Base-by-base conservation (phyloP, 2,888 invertebrate species). In the Agrotis clavis region DNA sequence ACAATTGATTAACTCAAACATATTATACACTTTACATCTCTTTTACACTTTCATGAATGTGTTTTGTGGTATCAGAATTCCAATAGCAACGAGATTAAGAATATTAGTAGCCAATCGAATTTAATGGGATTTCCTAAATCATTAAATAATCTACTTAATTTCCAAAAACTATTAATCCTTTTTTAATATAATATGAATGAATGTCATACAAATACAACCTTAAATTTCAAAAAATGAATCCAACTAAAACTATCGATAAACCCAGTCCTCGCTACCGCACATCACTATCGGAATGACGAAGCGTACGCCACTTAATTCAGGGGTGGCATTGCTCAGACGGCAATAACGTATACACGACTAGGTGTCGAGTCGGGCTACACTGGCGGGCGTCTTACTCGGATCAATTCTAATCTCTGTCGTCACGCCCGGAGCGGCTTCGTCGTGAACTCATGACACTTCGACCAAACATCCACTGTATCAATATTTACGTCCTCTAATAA, bases 321-420 rank as follows among this genome's bases (percentile, higher is more conserved):
- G 92, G 92, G 91, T 93, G 93, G 91, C 92, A 89, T 88, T 91
- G 90, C 90, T 93, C 91, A 92, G 92, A 92, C 92, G 88, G 89
- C 89, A 92, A 91, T 92, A 91, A 90, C 89, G 90, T 91, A 88
- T 88, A 92, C 91, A 88, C 89, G 89, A 91, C 90, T 92, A 91
- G 90, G 91, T 92, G 92, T 91, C 89, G 90, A 88, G 86, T 81
- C 77, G 82, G 70, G 84, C 84, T 85, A 80, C 83, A 73, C 81
- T 81, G 86, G 87, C 89, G 90, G 86, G 88, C 89, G 90, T 90
- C 90, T 91, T 92, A 88, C 83, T 90, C 86, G 92, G 93, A 93
- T 93, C 93, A 93, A 93, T 93, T 91, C 89, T 92, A 92, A 93
- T 92, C 93, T 91, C 87, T 90, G 89, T 88, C 92, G 92, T 92